phyloP scores from a whole-genome alignment of 2,888 invertebrate species.

The Protodeltote pygarga region DNA sequence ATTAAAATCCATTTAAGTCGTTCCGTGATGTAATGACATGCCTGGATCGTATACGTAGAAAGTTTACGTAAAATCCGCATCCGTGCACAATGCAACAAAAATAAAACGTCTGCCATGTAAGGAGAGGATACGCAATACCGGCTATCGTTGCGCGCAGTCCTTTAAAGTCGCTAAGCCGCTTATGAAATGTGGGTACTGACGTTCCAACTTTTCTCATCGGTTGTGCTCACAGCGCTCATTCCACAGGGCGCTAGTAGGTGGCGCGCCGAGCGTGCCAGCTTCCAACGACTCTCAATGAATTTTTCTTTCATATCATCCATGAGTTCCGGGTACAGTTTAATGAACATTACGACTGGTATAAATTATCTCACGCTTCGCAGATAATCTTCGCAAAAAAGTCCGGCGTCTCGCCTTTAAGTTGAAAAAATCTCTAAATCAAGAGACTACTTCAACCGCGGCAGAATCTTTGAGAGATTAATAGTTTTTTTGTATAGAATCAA shows the following conservation, averaged over 20 bases:
- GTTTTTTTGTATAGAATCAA: slow-evolving; percentile 27
- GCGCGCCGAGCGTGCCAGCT: slow-evolving; percentile 20
- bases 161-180: slow-evolving; percentile 77
- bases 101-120: slow-evolving; percentile 72
- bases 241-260: slow-evolving; percentile 20
- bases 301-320: slow-evolving; percentile 49
- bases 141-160: slow-evolving; percentile 70
- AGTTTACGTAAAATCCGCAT: slow-evolving; percentile 67
- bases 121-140: slow-evolving; percentile 68
- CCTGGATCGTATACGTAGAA: slow-evolving; percentile 58
- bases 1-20: slow-evolving; percentile 48
- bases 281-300: slow-evolving; percentile 41
- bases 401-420: slow-evolving; percentile 10
- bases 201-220: slow-evolving; percentile 75
- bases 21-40: slow-evolving; percentile 48
- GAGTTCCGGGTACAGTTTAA: slow-evolving; percentile 53
- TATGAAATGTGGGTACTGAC: slow-evolving; percentile 74
- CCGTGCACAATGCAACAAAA: slow-evolving; percentile 71
- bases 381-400: slow-evolving; percentile 30
- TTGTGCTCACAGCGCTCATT: slow-evolving; percentile 42
- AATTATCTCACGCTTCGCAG: slow-evolving; percentile 43
- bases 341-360: slow-evolving; percentile 36
- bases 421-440: slow-evolving; percentile 19
- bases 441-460: slow-evolving; percentile 26
- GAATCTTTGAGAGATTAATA: slow-evolving; percentile 29